phyloP scores from a whole-genome alignment of 2,797 vertebrate species.

The Semotilus atromaculatus region DNA sequence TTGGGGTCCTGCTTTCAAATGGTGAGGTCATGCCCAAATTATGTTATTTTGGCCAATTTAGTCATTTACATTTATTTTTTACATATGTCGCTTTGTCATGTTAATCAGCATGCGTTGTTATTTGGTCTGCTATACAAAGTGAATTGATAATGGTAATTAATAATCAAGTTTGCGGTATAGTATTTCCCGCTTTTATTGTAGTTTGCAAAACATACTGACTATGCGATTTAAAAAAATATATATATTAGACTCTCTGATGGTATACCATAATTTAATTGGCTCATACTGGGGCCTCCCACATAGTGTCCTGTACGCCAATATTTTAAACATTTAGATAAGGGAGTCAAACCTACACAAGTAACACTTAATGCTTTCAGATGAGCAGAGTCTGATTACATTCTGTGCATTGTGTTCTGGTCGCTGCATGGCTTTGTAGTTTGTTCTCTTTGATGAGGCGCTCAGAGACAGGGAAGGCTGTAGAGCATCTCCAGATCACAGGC shows the following conservation, averaged over 20 bases:
- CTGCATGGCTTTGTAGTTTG: slow-evolving; percentile 30
- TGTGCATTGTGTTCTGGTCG: background rate
- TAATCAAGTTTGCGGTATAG: background rate
- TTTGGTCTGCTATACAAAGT: background rate
- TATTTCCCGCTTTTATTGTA: background rate
- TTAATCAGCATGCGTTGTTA: background rate
- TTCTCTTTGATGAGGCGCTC: slow-evolving; percentile 52
- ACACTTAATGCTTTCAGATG: background rate
- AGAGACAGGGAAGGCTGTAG: slow-evolving; percentile 53
- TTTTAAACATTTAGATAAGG: slow-evolving; percentile 1
- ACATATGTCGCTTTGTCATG: background rate
- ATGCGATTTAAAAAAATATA: background rate
- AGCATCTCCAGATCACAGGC: slow-evolving; percentile 66
- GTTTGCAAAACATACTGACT: background rate
- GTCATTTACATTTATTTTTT: background rate
- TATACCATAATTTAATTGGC: background rate
- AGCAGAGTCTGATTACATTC: slow-evolving; percentile 3
- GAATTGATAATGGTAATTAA: background rate
- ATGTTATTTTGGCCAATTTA: background rate
- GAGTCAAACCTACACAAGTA: background rate
- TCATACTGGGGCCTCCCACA: background rate
- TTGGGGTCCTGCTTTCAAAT: too few relatives aligned
- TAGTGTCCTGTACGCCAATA: background rate
- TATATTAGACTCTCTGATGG: background rate
- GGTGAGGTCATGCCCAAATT: background rate